A percentile compares a stretch with the other conserved stretches of the same genome.
Evolutionary conservation across 2,888 invertebrate species (phyloP).

Genomic region (Clitarchus hookeri): DNA sequence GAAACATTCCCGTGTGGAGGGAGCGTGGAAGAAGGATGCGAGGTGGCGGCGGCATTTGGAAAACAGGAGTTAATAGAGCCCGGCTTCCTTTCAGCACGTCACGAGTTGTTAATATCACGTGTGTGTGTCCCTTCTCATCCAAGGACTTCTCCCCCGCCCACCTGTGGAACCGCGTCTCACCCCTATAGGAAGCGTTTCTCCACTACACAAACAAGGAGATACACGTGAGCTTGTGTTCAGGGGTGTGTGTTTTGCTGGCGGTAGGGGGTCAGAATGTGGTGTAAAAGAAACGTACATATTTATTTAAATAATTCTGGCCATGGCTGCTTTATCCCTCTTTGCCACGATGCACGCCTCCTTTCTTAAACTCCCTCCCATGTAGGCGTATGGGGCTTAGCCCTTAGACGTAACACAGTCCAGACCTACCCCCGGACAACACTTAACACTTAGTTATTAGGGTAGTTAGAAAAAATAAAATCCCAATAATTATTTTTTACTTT

Average conservation of each 20-base stretch:
- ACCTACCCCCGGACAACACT: too few species aligned
- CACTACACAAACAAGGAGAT: neutral
- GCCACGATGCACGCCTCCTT: too few species aligned
- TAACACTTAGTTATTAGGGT: too few species aligned
- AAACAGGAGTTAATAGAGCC: neutral
- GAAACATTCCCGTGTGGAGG: neutral
- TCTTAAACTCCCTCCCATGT: too few species aligned
- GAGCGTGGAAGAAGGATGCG: neutral
- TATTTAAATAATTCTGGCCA: too few species aligned
- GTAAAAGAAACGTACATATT: too few species aligned
- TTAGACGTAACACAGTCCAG: too few species aligned
- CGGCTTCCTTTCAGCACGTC: neutral
- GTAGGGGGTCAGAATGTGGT: too few species aligned
- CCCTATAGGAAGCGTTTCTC: neutral
- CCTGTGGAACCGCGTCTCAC: neutral
- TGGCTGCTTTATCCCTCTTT: too few species aligned
- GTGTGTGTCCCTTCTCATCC: neutral
- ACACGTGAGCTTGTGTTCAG: neutral
- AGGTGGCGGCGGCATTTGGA: neutral
- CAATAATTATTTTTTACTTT: too few species aligned
- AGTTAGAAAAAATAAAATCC: too few species aligned
- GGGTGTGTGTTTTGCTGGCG: neutral
- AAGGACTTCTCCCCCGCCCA: neutral
- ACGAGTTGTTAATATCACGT: neutral
- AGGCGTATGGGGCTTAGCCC: too few species aligned